phyloP scores from a whole-genome alignment of 2,113 vertebrate genomes.

The Istiophorus platypterus region DNA sequence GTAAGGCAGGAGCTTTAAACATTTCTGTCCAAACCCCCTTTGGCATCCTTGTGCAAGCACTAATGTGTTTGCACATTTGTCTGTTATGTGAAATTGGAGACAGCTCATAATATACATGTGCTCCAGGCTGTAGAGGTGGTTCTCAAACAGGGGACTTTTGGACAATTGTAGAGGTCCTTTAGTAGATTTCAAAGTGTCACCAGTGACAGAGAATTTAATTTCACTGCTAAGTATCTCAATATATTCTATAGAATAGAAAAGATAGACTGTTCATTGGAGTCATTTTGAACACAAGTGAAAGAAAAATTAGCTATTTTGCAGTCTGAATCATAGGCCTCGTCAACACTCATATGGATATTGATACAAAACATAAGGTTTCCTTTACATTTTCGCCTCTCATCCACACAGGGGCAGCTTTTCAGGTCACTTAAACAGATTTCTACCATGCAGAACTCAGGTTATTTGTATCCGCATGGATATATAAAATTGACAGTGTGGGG shows the following conservation, averaged over 20 bases:
- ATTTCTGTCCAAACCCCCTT: constrained; percentile 78
- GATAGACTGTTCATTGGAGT: neutral
- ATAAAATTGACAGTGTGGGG: no score
- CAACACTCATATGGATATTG: no score
- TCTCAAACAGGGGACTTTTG: constrained; percentile 27
- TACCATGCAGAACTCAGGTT: no score
- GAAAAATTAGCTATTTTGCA: neutral
- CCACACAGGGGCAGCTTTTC: no score
- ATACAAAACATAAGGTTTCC: no score
- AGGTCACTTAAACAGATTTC: no score
- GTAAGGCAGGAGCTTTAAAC: constrained; percentile 72
- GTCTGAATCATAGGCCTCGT: no score
- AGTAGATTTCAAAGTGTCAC: constrained; percentile 20
- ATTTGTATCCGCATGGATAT: no score
- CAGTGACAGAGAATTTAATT: constrained; percentile 11
- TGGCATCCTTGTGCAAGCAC: constrained; percentile 72
- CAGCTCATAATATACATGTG: constrained; percentile 53
- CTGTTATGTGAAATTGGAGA: constrained; percentile 55
- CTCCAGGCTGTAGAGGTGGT: constrained; percentile 17
- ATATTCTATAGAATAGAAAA: neutral
- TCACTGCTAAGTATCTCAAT: neutral
- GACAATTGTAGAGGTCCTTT: constrained; percentile 5
- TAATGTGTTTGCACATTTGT: constrained; percentile 61
- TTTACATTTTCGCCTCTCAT: no score
- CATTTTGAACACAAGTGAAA: neutral